Evolutionary conservation across 2,888 invertebrate genomes (phyloP), one percentile per base, ranked within the genome.

Genomic region (Drosophila ezoana): DNA sequence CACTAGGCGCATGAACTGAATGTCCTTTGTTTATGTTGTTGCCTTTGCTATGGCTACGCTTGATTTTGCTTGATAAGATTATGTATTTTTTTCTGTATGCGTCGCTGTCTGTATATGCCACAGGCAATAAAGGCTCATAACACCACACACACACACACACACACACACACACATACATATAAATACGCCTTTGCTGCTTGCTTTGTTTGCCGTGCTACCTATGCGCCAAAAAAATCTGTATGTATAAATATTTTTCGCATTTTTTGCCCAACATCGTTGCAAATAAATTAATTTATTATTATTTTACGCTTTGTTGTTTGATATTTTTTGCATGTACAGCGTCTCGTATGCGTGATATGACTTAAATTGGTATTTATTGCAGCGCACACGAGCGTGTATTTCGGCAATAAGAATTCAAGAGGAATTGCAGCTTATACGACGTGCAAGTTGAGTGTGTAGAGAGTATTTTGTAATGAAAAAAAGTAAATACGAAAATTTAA

Each of bases 221-320:
- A 8, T 28, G 69, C 63, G 66, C 65, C 51, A 14, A 37, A 35
- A 64, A 72, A 45, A 65, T 28, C 28, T 8, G 8, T 8, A 28
- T 28, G 28, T 0, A 28, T 28, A 28, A 1, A 20, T 45, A 76
- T 85, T 74, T 68, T 72, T 71, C 71, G 74, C 68, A 74, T 70
- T 49, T 35, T 41, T 35, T 16, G 54, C 43, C 13, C 61, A 67
- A 35, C 68, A 40, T 41, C 43, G 80, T 69, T 76, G 83, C 79
- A 87, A 81, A 87, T 87, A 85, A 87, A 87, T 85, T 85, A 85
- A 85, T 87, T 85, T 81, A 84, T 87, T 76, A 85, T 85, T 83
- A 83, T 81, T 76, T 71, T 60, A 70, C 69, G 54, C 66, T 63
- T 64, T 66, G 60, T 58, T 66, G 58, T 58, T 57, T 64, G 56